These are phyloP conservation scores for Saguinus midas DNA, from an alignment of 2,113 vertebrate genomes.

Conservation along the genomic window DNA sequence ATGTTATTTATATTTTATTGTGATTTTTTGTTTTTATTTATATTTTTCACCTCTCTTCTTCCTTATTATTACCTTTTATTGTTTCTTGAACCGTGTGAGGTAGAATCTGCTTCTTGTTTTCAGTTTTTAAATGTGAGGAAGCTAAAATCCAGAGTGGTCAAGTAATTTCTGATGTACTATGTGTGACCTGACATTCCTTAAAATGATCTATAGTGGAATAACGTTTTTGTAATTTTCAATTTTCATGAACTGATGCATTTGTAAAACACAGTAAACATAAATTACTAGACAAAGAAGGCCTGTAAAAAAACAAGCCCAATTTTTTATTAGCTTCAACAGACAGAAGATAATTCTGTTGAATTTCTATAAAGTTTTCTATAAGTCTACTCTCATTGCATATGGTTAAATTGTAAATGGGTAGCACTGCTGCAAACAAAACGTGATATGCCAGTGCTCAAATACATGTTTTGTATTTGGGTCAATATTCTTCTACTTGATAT, in stretches of 20 bases:
- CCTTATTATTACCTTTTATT: background rate
- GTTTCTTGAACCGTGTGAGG: background rate
- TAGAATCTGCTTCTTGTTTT: background rate
- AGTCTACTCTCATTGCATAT: fast-evolving
- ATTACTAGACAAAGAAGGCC: background rate
- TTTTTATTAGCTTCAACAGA: background rate
- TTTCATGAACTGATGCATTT: background rate
- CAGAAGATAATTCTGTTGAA: background rate
- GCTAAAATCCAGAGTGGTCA: background rate
- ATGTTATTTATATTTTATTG: background rate
- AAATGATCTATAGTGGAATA: background rate
- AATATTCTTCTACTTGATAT: background rate
- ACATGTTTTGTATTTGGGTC: background rate
- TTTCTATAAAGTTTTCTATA: background rate
- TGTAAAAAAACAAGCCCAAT: background rate
- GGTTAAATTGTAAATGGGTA: no score
- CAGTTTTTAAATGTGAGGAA: background rate
- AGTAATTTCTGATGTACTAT: background rate
- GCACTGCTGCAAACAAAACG: fast-evolving
- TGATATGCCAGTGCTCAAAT: fast-evolving
- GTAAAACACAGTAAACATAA: background rate
- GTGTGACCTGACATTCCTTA: background rate
- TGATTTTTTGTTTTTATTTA: no score
- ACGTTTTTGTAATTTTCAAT: background rate
- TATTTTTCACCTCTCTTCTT: no score